phyloP scores from a whole-genome alignment of 2,888 invertebrate genomes.

The Nomada ferruginata region DNA sequence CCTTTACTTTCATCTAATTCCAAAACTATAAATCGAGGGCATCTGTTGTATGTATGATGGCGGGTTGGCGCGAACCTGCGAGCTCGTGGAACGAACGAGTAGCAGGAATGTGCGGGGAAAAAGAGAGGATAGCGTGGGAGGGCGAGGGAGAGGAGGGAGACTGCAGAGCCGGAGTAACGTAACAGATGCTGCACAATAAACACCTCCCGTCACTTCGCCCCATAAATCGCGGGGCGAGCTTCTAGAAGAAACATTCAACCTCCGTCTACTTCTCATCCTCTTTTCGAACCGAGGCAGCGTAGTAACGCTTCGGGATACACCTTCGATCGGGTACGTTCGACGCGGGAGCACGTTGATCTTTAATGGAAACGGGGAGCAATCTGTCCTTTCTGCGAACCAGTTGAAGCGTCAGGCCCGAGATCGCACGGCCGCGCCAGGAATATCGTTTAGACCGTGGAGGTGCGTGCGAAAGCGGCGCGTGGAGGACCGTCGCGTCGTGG shows the following conservation, averaged over 20 bases:
- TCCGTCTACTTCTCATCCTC: conserved; percentile 79
- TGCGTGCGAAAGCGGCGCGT: conserved; percentile 8
- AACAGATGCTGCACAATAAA: conserved; percentile 84
- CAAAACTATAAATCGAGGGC: conserved; percentile 84
- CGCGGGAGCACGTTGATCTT: conserved; percentile 21
- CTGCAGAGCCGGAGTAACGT: conserved; percentile 78
- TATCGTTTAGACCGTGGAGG: conserved; percentile 10
- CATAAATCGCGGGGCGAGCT: conserved; percentile 83
- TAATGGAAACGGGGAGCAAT: neutral
- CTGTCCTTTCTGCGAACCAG: neutral
- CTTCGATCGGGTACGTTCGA: conserved; percentile 59
- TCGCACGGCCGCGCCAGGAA: neutral
- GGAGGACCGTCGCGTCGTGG: conserved; percentile 14
- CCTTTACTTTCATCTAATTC: conserved; percentile 81
- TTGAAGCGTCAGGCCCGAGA: neutral
- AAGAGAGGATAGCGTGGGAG: conserved; percentile 44
- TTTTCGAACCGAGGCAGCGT: conserved; percentile 71
- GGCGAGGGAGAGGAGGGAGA: conserved; percentile 55
- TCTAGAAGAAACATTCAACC: conserved; percentile 83
- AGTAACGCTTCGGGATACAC: conserved; percentile 60
- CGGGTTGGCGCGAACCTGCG: conserved; percentile 78
- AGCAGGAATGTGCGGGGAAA: conserved; percentile 53
- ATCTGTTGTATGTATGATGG: conserved; percentile 83
- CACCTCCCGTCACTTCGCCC: conserved; percentile 84
- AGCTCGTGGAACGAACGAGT: conserved; percentile 66